phyloP scores from a whole-genome alignment of 2,113 vertebrate genomes.

The Poicephalus gulielmi region DNA sequence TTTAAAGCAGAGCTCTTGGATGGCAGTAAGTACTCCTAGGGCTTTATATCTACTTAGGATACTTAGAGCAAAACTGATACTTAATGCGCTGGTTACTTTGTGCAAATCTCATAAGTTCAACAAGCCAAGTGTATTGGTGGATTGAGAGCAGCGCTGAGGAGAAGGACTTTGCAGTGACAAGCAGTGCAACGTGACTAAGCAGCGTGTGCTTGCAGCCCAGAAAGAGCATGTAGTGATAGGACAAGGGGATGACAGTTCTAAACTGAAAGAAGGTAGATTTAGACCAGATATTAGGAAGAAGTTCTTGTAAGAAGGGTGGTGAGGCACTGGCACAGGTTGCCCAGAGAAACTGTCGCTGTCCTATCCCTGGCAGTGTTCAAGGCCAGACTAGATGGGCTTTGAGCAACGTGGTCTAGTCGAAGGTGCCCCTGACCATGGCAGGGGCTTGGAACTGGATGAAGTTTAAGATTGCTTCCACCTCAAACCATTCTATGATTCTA shows the following conservation, averaged over 20 bases:
- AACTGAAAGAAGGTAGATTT: not conserved
- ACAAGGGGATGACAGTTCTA: rapidly evolving
- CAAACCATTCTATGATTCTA: not conserved
- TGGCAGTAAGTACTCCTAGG: too few species aligned
- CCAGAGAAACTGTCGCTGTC: not conserved
- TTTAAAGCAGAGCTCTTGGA: not conserved
- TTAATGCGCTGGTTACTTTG: rapidly evolving
- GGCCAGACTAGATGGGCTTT: not conserved
- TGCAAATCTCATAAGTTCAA: not conserved
- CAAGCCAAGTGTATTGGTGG: not conserved
- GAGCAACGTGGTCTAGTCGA: not conserved
- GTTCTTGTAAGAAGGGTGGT: not conserved
- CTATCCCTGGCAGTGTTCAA: not conserved
- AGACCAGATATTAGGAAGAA: not conserved
- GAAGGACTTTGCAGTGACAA: not conserved
- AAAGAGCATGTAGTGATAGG: not conserved
- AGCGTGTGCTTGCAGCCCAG: not conserved
- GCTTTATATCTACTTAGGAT: not conserved
- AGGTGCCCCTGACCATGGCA: not conserved
- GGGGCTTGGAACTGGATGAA: not conserved
- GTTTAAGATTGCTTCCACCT: not conserved
- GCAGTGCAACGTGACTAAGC: not conserved
- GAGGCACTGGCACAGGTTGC: not conserved
- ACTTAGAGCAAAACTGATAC: not conserved
- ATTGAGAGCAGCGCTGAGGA: not conserved